Evolutionary conservation across 2,797 vertebrate species (phyloP), one percentile per base, ranked within the genome.

Genomic region (Molossus alvarezi): DNA sequence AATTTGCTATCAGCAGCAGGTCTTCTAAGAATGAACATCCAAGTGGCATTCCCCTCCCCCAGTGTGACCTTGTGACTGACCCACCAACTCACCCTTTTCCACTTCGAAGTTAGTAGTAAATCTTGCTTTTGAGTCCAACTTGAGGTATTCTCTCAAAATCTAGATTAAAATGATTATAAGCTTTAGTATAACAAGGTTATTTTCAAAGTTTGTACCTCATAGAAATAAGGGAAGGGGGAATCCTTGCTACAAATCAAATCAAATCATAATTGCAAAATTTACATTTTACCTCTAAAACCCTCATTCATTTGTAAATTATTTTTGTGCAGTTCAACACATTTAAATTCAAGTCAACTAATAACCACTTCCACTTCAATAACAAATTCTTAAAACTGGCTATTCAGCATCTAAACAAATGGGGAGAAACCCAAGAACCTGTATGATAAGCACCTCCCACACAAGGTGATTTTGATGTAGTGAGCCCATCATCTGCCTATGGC

Each of bases 81-180:
- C 25, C 25, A 53, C 37, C 41, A 67, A 92, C 88, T 88, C 65
- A 97, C 94, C 88, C 94, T 27, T 92, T n/a, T 86, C 73, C 48
- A 81, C 57, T 89, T 93, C 90, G 75, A 62, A 88, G 20, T 58
- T 2, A 60, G 58, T 6, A 83, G 83, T 57, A 79, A 79, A 88
- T 84, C 75, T 85, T 88, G 85, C 67, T 88, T 94, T 11, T 33
- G 72, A 88, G 23, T 95, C 71, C 94, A 93, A 84, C 21, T 48
- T 85, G 80, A 91, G 57, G 41, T 83, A 92, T 81, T 89, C 87
- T 82, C 65, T 91, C 73, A 94, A 90, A 94, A 92, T 73, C 96
- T 96, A 88, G 48, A 77, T 60, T 85, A 97, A 94, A 97, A 95
- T 64, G 95, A 96, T 87, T 69, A 60, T 23, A 13, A 95, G 84